Evolutionary conservation across 2,113 vertebrate genomes (phyloP).

Genomic region (Hypomesus transpacificus): DNA sequence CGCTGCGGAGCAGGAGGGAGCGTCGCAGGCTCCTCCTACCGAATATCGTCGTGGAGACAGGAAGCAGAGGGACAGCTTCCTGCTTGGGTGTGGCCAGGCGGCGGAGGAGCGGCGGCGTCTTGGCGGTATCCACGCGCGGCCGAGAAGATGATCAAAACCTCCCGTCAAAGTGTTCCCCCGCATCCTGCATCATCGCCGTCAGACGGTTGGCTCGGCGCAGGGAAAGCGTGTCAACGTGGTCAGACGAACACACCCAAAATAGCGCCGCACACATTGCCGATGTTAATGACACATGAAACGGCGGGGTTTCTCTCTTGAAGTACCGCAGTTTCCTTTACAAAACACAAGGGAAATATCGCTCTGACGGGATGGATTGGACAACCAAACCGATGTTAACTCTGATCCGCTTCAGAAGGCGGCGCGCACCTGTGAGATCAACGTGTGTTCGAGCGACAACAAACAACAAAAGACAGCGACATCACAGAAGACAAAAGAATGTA

Average conservation of each 20-base stretch:
- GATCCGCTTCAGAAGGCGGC: slow-evolving; percentile 57
- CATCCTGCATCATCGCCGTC: slow-evolving; percentile 48
- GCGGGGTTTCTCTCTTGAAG: slow-evolving; percentile 41
- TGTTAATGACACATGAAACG: slow-evolving; percentile 60
- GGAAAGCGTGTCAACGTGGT: slow-evolving; percentile 48
- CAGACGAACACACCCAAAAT: slow-evolving; percentile 57
- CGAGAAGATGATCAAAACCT: slow-evolving; percentile 66
- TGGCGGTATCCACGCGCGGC: slow-evolving; percentile 27
- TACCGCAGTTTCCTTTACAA: slow-evolving; percentile 44
- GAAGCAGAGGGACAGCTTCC: slow-evolving; percentile 35
- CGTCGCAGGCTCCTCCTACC: not conserved
- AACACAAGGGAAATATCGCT: slow-evolving; percentile 45
- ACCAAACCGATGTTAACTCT: slow-evolving; percentile 57
- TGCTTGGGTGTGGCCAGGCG: slow-evolving; percentile 13
- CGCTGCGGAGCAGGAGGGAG: slow-evolving; percentile 23
- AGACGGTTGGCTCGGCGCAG: slow-evolving; percentile 39
- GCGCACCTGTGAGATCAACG: slow-evolving; percentile 44
- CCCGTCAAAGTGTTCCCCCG: slow-evolving; percentile 26
- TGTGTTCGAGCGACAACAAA: slow-evolving; percentile 17
- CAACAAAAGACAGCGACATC: slow-evolving; percentile 44
- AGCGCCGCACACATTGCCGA: slow-evolving; percentile 30
- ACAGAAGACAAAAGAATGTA: slow-evolving; percentile 1
- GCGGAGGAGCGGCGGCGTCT: slow-evolving; percentile 11
- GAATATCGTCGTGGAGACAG: slow-evolving; percentile 18
- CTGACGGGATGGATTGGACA: slow-evolving; percentile 58